A percentile compares a stretch with the other conserved stretches of the same genome.
Conservation (phyloP, 1,140 invertebrate species). For the Brachionus asplanchnoidis region DNA sequence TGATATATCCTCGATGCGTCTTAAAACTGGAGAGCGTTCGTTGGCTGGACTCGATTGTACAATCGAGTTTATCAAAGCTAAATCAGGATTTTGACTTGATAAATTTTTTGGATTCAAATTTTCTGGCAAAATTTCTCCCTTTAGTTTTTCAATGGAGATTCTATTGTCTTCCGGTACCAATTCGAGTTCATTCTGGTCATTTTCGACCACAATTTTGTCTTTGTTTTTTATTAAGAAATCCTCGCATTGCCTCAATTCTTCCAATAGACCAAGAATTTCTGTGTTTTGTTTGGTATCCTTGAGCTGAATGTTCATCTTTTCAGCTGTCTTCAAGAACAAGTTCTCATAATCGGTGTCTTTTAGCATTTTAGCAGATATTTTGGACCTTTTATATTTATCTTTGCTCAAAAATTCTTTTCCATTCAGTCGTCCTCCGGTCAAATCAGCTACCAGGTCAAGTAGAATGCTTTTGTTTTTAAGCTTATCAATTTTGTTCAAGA, state of each 20-base stretch:
- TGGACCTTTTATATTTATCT: background rate
- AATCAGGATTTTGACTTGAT: background rate
- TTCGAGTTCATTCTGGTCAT: background rate
- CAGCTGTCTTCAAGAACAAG: constrained; percentile 42
- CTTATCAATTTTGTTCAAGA: constrained; percentile 83
- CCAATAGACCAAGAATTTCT: constrained; percentile 12
- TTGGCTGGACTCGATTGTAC: background rate
- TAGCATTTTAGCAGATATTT: constrained; percentile 12
- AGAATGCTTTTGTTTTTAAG: constrained; percentile 71
- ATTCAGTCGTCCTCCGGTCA: constrained; percentile 64
- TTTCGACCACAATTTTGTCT: background rate
- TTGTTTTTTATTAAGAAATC: constrained; percentile 9
- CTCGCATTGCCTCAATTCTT: constrained; percentile 20
- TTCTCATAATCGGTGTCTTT: constrained; percentile 36
- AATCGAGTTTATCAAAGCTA: background rate
- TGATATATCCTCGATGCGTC: constrained; percentile 19
- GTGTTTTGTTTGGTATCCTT: background rate
- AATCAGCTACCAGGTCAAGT: constrained; percentile 64
- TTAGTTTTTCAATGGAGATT: constrained; percentile 20
- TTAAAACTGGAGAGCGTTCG: background rate
- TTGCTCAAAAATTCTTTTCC: constrained; percentile 43
- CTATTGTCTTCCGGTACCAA: constrained; percentile 14
- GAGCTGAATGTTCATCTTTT: constrained; percentile 23
- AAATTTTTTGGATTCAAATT: constrained; percentile 14
- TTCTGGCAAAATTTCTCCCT: background rate